phyloP scores from a whole-genome alignment of 2,797 vertebrate species.

The Ara ararauna region DNA sequence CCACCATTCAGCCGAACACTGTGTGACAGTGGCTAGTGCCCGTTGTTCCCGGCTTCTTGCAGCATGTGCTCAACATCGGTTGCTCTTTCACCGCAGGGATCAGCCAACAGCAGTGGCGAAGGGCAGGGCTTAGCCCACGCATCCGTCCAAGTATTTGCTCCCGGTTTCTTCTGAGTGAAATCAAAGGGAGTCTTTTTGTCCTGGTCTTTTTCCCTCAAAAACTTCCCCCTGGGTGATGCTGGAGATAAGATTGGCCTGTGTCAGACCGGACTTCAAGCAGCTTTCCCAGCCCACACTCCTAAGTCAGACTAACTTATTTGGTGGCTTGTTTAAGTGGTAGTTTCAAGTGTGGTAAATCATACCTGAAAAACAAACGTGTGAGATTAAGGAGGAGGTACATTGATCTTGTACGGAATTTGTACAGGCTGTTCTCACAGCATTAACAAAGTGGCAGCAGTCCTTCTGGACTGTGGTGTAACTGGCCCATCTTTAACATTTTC shows the following conservation, averaged over 20 bases:
- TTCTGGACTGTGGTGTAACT: not conserved
- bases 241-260: not conserved
- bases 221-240: not conserved
- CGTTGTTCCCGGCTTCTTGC: rapidly evolving
- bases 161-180: not conserved
- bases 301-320: not conserved
- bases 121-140: not conserved
- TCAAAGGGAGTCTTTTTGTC: not conserved
- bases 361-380: not conserved
- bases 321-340: not conserved
- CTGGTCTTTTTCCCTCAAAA: not conserved
- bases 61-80: not conserved
- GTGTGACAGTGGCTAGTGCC: not conserved
- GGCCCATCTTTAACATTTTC: not conserved
- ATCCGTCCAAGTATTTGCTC: rapidly evolving
- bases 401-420: not conserved
- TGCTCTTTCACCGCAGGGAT: rapidly evolving
- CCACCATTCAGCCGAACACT: not conserved
- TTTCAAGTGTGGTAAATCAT: not conserved
- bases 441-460: not conserved
- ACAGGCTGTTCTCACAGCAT: not conserved
- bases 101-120: not conserved
- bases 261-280: not conserved
- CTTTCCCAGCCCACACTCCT: not conserved
- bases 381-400: not conserved